Conservation (phyloP, 2,797 vertebrate genomes). For the Masticophis lateralis region DNA sequence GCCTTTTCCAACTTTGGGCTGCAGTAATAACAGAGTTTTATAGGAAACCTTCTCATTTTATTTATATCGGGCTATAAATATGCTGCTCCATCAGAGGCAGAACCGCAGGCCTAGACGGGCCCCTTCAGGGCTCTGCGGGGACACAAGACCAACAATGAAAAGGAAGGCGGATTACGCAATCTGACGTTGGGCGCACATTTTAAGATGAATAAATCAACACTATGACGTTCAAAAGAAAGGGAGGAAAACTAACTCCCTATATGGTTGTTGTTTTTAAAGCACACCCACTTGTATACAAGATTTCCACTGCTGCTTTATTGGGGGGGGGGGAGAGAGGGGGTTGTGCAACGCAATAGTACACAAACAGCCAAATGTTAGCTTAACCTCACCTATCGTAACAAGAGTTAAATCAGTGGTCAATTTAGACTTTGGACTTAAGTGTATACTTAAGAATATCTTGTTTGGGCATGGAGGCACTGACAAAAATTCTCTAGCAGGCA, state of each 20-base stretch:
- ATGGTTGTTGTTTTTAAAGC: neutral
- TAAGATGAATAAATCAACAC: fast-evolving
- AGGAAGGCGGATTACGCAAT: neutral
- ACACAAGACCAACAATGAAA: fast-evolving
- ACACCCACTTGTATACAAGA: neutral
- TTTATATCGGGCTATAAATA: slow-evolving; percentile 61
- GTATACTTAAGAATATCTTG: slow-evolving; percentile 11
- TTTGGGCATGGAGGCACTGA: neutral
- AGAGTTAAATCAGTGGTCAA: slow-evolving; percentile 14
- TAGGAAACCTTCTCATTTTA: slow-evolving; percentile 70
- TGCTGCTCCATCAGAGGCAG: slow-evolving; percentile 29
- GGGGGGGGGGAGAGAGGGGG: neutral
- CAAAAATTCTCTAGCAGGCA: neutral
- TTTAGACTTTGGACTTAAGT: neutral
- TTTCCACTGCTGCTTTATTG: neutral
- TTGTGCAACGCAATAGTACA: neutral
- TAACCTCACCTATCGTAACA: neutral
- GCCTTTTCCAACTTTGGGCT: slow-evolving; percentile 85
- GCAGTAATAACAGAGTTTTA: slow-evolving; percentile 76
- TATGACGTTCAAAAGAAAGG: neutral
- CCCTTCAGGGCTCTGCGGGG: fast-evolving
- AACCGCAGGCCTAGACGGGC: neutral
- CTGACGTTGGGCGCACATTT: fast-evolving
- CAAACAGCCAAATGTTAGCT: neutral
- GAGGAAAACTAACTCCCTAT: neutral